Evolutionary conservation across 2,113 vertebrate genomes (phyloP).

Genomic region (Chaenocephalus aceratus): DNA sequence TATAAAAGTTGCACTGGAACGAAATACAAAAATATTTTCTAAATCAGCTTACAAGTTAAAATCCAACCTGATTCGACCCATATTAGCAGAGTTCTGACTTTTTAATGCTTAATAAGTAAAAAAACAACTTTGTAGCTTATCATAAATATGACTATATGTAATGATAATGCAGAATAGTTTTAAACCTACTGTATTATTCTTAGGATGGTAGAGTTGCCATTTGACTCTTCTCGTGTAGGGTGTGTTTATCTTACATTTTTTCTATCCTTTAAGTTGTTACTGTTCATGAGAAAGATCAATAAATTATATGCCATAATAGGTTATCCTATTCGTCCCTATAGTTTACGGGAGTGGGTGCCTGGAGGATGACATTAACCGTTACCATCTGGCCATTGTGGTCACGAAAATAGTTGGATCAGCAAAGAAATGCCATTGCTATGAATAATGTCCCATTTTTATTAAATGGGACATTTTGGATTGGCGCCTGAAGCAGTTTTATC

Average conservation of each 20-base stretch:
- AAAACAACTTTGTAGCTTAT: neutral
- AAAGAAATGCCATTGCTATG: constrained; percentile 32
- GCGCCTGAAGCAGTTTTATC: neutral
- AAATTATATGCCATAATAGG: constrained; percentile 6
- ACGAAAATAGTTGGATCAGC: constrained; percentile 38
- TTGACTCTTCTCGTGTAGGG: neutral
- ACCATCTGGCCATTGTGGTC: constrained; percentile 23
- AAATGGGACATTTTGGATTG: constrained; percentile 29
- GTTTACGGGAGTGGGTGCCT: constrained; percentile 21
- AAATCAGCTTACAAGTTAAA: neutral
- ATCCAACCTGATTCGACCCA: neutral
- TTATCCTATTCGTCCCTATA: neutral
- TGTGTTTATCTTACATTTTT: neutral
- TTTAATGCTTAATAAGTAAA: neutral
- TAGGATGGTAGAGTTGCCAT: neutral
- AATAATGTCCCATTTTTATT: constrained; percentile 45
- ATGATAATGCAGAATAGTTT: neutral
- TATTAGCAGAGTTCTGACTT: neutral
- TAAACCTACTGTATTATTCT: neutral
- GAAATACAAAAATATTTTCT: neutral
- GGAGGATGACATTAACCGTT: constrained; percentile 23
- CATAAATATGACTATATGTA: neutral
- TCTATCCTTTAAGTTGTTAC: neutral
- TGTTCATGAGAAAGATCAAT: constrained; percentile 21
- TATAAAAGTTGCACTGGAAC: neutral